phyloP scores from a whole-genome alignment of 2,797 vertebrate genomes.

The Halcyon badia region DNA sequence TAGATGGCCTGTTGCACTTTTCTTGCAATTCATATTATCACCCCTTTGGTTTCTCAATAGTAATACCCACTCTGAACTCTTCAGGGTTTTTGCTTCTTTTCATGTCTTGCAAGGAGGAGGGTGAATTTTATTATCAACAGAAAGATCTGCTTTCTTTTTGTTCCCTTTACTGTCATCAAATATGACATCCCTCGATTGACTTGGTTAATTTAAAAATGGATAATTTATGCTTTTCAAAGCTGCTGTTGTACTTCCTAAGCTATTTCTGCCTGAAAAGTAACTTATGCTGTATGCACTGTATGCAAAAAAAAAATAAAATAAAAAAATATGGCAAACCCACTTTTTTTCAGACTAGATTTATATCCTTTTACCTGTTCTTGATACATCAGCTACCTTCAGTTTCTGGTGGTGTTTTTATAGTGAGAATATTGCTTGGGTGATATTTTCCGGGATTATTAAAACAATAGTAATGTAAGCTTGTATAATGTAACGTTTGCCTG shows the following conservation, averaged over 20 bases:
- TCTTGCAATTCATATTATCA: slow-evolving; percentile 72
- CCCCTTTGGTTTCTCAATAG: slow-evolving; percentile 55
- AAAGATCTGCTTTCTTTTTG: slow-evolving; percentile 52
- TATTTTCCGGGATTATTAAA: not conserved
- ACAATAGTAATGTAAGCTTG: not conserved
- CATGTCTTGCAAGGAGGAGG: not conserved
- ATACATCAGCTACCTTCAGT: not conserved
- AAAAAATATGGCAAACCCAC: not conserved
- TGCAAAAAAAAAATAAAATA: not conserved
- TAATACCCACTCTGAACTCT: slow-evolving; percentile 39
- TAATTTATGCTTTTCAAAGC: slow-evolving; percentile 44
- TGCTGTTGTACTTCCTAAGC: not conserved
- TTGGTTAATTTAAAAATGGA: slow-evolving; percentile 31
- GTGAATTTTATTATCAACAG: slow-evolving; percentile 28
- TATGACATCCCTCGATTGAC: not conserved
- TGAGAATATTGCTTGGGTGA: not conserved
- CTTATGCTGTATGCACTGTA: not conserved
- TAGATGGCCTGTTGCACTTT: slow-evolving; percentile 71
- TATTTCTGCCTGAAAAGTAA: not conserved
- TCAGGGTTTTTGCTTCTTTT: not conserved
- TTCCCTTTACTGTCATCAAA: slow-evolving; percentile 42
- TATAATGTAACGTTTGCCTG: not conserved
- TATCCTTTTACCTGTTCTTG: not conserved
- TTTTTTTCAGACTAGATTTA: not conserved
- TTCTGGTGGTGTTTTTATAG: not conserved